Percentiles rank a stretch among this genome's conserved stretches.
Evolutionary conservation across 2,888 invertebrate genomes (phyloP).

Genomic region (Drosophila birchii): DNA sequence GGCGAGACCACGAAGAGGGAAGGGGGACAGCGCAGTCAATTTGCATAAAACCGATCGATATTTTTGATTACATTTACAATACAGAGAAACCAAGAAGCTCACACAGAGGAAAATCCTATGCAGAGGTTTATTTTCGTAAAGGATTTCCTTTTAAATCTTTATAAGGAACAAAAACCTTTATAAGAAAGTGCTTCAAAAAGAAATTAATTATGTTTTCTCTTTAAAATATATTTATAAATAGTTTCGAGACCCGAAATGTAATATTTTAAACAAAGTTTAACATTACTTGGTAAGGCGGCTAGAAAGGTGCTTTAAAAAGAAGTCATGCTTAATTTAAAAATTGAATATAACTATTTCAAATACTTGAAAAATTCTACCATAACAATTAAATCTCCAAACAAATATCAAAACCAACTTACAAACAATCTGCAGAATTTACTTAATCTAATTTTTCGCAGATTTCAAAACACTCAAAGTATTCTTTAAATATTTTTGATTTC

Average conservation of each 20-base stretch:
- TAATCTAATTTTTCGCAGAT: fast-evolving
- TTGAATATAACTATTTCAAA: too few species aligned
- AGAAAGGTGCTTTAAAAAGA: neutral
- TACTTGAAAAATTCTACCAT: too few species aligned
- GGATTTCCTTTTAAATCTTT: neutral
- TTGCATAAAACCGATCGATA: conserved; percentile 84
- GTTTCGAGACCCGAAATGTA: neutral
- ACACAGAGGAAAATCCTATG: neutral
- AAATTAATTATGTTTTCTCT: fast-evolving
- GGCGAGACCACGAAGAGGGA: conserved; percentile 43
- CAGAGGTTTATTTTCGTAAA: neutral
- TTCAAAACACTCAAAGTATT: neutral
- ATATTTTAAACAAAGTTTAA: neutral
- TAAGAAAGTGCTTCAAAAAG: neutral
- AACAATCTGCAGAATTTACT: neutral
- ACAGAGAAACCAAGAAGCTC: conserved; percentile 70
- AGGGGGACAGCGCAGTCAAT: conserved; percentile 76
- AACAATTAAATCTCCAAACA: neutral
- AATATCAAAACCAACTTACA: fast-evolving
- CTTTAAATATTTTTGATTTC: too few species aligned
- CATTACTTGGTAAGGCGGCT: too few species aligned
- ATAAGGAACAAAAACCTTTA: too few species aligned
- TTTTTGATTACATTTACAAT: conserved; percentile 80
- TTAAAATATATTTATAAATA: neutral
- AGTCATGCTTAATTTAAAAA: neutral